phyloP scores from a whole-genome alignment of 1,140 invertebrate species.

The Gryllus bimaculatus region DNA sequence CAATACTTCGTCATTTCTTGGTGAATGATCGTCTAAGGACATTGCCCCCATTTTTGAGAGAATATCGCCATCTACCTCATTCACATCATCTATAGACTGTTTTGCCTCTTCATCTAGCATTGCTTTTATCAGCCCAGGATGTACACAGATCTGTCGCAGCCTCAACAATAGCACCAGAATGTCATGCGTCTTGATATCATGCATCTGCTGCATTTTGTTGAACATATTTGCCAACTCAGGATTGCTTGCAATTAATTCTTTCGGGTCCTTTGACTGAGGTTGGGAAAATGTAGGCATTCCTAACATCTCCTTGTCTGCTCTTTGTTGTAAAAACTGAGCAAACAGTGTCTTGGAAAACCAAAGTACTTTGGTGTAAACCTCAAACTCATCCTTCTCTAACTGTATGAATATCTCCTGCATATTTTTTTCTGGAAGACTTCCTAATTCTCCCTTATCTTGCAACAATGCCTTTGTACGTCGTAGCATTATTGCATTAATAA shows the following conservation, averaged over 20 bases:
- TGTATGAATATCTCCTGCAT: conserved; percentile 45
- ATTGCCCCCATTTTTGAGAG: conserved; percentile 50
- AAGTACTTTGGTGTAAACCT: conserved; percentile 63
- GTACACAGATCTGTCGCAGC: conserved; percentile 79
- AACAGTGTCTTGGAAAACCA: conserved; percentile 54
- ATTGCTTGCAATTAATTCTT: conserved; percentile 11
- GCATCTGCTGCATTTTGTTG: conserved; percentile 43
- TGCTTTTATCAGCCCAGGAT: conserved; percentile 62
- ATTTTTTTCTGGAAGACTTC: conserved; percentile 54
- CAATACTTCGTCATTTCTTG: conserved; percentile 22
- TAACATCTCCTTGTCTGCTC: conserved; percentile 48
- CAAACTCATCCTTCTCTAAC: conserved; percentile 58
- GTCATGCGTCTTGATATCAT: conserved; percentile 49
- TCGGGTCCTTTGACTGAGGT: conserved; percentile 22
- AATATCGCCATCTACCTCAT: conserved; percentile 41
- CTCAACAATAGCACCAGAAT: conserved; percentile 75
- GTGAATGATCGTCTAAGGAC: conserved; percentile 32
- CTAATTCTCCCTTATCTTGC: conserved; percentile 44
- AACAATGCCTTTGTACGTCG: conserved; percentile 74
- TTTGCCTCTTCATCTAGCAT: conserved; percentile 34
- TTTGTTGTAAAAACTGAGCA: conserved; percentile 62
- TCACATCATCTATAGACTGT: conserved; percentile 30
- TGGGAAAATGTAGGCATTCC: background rate
- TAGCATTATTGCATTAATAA: conserved; percentile 73
- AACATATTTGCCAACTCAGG: conserved; percentile 39